Conservation (phyloP, 2,113 vertebrate genomes). For the Todiramphus chloris region DNA sequence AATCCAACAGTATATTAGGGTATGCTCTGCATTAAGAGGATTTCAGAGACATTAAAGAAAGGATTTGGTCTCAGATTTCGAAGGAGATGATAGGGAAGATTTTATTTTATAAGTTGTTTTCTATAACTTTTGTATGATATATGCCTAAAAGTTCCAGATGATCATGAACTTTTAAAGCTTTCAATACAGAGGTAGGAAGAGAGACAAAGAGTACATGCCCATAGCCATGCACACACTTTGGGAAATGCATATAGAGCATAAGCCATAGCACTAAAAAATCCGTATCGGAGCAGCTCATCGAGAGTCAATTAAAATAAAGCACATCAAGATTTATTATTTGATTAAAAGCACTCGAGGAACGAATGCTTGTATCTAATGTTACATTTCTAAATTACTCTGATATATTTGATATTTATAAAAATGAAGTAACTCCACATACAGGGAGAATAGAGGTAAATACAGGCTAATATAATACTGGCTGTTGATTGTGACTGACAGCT, state of each 20-base stretch:
- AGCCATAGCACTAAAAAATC: neutral
- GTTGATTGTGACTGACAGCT: slow-evolving; percentile 30
- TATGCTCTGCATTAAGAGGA: neutral
- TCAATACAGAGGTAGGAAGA: neutral
- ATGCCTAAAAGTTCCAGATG: neutral
- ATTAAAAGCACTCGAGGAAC: neutral
- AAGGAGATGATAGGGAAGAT: neutral
- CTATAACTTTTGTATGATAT: neutral
- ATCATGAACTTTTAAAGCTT: neutral
- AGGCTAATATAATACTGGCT: neutral
- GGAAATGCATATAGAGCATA: neutral
- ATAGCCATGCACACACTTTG: neutral
- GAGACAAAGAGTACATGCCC: neutral
- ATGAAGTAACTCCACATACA: neutral
- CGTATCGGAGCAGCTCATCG: neutral
- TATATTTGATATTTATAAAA: neutral
- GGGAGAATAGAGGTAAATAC: neutral
- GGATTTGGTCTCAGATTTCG: neutral
- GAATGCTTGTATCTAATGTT: neutral
- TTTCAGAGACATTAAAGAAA: neutral
- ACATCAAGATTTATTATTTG: neutral
- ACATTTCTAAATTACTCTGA: neutral
- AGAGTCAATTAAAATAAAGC: neutral
- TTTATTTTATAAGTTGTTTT: neutral
- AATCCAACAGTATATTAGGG: neutral